phyloP scores from a whole-genome alignment of 2,888 invertebrate species.

The Lasius platythorax region DNA sequence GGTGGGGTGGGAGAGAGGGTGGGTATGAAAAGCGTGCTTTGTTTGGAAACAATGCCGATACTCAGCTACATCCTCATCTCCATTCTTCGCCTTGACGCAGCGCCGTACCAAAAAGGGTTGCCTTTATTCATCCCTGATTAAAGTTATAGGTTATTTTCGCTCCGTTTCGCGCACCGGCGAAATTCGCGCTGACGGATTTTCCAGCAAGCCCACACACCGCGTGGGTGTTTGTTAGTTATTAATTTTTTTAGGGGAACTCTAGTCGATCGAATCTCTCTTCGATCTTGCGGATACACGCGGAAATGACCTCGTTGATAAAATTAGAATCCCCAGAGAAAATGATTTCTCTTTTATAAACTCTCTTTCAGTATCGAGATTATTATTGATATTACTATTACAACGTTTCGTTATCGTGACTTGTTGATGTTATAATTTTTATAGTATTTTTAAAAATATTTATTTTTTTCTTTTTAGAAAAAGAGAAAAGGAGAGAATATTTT shows the following conservation, averaged over 20 bases:
- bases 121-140: constrained; percentile 85
- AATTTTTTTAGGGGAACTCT: background rate
- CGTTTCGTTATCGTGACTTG: background rate
- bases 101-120: constrained; percentile 81
- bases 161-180: constrained; percentile 72
- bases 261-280: background rate
- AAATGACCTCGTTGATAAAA: background rate
- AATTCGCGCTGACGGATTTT: constrained; percentile 71
- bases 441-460: background rate
- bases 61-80: constrained; percentile 86
- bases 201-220: constrained; percentile 12
- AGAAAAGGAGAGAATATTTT: background rate
- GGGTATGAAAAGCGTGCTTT: constrained; percentile 85
- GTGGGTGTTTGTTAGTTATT: constrained; percentile 32
- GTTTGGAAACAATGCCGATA: constrained; percentile 86
- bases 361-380: background rate
- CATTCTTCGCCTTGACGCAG: constrained; percentile 85
- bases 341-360: background rate
- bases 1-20: constrained; percentile 68
- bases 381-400: background rate
- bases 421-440: background rate
- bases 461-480: background rate
- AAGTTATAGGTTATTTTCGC: constrained; percentile 84
- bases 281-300: background rate
- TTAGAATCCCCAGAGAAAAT: background rate